phyloP scores from a whole-genome alignment of 2,113 vertebrate genomes.

The Stictonetta naevosa region DNA sequence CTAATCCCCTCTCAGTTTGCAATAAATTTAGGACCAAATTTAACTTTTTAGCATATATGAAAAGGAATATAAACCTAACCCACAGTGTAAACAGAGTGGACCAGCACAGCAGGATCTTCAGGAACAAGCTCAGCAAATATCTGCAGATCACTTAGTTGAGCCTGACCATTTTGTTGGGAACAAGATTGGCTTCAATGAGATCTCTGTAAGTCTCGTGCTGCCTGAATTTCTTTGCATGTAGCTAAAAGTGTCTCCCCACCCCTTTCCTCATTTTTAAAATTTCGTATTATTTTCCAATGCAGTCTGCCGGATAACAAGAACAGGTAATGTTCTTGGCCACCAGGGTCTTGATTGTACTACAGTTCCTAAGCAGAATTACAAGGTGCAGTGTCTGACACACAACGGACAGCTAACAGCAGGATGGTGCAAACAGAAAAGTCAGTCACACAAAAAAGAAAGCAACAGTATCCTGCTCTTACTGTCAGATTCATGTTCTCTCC shows the following conservation, averaged over 20 bases:
- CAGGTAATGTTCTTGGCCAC: background rate
- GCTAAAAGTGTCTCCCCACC: background rate
- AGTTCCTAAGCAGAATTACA: background rate
- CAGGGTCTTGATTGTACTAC: background rate
- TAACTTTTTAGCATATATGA: background rate
- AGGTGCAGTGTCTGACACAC: background rate
- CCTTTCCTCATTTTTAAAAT: background rate
- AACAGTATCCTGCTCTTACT: background rate
- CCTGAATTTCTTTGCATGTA: background rate
- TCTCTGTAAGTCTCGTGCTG: background rate
- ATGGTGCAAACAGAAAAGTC: background rate
- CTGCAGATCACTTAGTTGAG: background rate
- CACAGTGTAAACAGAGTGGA: background rate
- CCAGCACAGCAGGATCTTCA: background rate
- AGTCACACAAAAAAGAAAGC: background rate
- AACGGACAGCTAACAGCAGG: background rate
- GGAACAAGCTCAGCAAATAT: background rate
- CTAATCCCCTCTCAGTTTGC: background rate
- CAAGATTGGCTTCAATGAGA: background rate
- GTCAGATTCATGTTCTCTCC: background rate
- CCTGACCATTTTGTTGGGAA: background rate
- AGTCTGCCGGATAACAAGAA: background rate
- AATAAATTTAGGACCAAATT: background rate
- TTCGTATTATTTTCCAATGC: background rate
- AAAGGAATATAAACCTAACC: background rate